Base-by-base conservation (phyloP, 2,888 invertebrate genomes). In the Ceramica pisi region DNA sequence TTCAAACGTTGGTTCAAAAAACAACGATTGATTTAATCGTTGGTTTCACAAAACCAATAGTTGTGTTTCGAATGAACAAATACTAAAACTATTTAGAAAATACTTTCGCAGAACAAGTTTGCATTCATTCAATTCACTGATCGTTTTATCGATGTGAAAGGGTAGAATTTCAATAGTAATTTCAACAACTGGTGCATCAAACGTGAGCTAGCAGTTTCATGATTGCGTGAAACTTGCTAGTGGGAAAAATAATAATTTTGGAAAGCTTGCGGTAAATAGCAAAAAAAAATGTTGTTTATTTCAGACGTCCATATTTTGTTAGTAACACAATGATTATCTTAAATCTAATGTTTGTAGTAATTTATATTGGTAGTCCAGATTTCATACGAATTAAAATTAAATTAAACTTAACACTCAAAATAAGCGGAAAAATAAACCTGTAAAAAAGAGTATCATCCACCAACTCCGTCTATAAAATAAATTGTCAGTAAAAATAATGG, bases 71-170 rank as follows among this genome's bases (percentile, higher is more conserved):
- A 56, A 23, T 19, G 16, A 44, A 53, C 23, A 2, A 9, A 53
- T 63, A 73, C 26, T 44, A 26, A 26, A 50, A 57, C 8, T 16
- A 14, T 26, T 67, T 44, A 38, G 21, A 57, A 57, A 57, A 38
- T 57, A 38, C 38, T 57, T 41, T 21, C 14, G 21, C 21, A 14
- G n/a, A n/a, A n/a, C n/a, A n/a, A n/a, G 38, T 21, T 57, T 35
- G 38, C 21, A 38, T 41, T 38, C 21, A 38, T 57, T 57, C 21
- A 57, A 57, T 21, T 14, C 59, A 56, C 3, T 38, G 19, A 44
- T 41, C 5, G 44, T 57, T 76, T 44, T 35, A 50, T 50, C 19
- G 6, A 53, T 56, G 2, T 57, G 26, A 44, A 50, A 50, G n/a
- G 19, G 16, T 21, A 38, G 14, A 44, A 26, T 57, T 73, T n/a